Evolutionary conservation across 2,888 invertebrate species (phyloP), one percentile per base, ranked within the genome.

Genomic region (Portevinia maculata): DNA sequence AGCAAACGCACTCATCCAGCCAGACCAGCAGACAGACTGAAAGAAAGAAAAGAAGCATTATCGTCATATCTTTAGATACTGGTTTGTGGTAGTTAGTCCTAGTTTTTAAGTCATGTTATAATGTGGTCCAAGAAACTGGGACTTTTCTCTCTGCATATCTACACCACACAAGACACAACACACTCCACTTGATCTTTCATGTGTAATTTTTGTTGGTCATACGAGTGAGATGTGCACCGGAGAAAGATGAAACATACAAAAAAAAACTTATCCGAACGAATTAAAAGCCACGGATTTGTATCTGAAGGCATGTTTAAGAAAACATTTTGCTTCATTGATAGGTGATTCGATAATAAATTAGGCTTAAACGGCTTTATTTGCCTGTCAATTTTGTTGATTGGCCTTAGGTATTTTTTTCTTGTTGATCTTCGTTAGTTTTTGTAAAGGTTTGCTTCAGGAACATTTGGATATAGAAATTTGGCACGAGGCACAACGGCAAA

Each of bases 151-250:
- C 21, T 17, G 52, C 44, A 41, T 46, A 57, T 67, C 39, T 37
- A 34, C 39, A 30, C 17, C 28, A 46, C 32, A 15, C 24, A n/a
- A 32, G 37, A 34, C 39, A 39, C 8, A n/a, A 34, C 55, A 46
- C 44, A 71, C 65, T 83, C 83, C 78, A 83, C 78, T 83, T 83
- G 83, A 78, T 83, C 83, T 83, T 83, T 83, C 83, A 73, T 73
- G 83, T 78, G 83, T 76, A 60, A 71, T 75, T 65, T 41, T 24
- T 52, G 24, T 24, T 11, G 19, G 44, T 19, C 17, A 44, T 17
- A 44, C 44, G 17, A 44, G 8, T 44, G 9, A 44, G 15, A 44
- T 9, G 9, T 39, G 15, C 39, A 13, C 6, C 13, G 13, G 7
- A 8, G 15, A 17, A 15, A 11, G 1, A 30, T 9, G n/a, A n/a